Evolutionary conservation across 2,797 vertebrate species (phyloP), one percentile per base, ranked within the genome.

Genomic region (Rhynchonycteris naso): DNA sequence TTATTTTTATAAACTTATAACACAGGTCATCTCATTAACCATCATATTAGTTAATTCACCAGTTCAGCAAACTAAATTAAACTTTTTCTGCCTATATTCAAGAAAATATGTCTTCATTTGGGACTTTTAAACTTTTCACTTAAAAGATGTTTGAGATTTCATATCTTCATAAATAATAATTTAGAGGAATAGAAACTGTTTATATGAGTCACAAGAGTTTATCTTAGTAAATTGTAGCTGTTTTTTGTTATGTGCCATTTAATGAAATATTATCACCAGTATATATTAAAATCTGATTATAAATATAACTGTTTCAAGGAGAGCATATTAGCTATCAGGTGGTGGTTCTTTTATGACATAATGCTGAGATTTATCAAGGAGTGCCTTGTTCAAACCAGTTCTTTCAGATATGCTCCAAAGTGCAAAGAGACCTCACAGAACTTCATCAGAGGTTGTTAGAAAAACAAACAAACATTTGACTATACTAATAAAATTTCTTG

Each of bases 1-100:
- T 89, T 68, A 50, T 83, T 93, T 79, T 90, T 90, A 68, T 75
- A 58, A 71, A 76, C 35, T 90, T 96, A 65, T 74, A 92, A 76
- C 15, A 50, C 0, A 88, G 28, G 8, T 81, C 10, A 75, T 93
- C 83, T 65, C 10, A 86, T 76, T 83, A 86, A 65, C 26, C 12
- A 18, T 95, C 8, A 84, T 81, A 84, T 94, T 18, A 56, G 13
- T 12, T 47, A 66, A 87, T 7, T 54, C 4, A 19, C 74, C 72
- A 30, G 59, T 71, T 89, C 47, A 74, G n/a, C 22, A 81, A 90
- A 74, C 10, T 71, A 71, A 83, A 95, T n/a, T 30, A 50, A 47
- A 28, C 5, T 22, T 59, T 50, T 54, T 21, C 43, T 90, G 7
- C 5, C 10, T 59, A 11, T 68, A 2, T 5, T 82, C 30, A 22